Conservation (phyloP, 2,113 vertebrate genomes). For the Gymnobelideus leadbeateri region DNA sequence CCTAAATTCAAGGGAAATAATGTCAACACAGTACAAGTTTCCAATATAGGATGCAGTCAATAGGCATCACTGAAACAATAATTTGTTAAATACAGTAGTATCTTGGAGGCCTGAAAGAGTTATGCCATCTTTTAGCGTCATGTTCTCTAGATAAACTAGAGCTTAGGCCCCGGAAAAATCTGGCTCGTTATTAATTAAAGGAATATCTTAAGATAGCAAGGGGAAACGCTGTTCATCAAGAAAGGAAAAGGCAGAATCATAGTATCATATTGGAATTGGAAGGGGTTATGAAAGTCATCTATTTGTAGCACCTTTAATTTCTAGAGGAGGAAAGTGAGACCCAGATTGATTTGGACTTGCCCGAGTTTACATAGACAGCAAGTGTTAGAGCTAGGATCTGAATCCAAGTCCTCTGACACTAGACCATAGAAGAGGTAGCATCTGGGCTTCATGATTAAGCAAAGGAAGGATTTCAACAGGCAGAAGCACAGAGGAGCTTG, state of each 20-base stretch:
- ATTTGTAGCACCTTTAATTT: not conserved
- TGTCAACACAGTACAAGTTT: conserved; percentile 44
- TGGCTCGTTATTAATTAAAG: conserved; percentile 59
- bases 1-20: conserved; percentile 23
- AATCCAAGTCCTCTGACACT: not conserved
- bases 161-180: conserved; percentile 39
- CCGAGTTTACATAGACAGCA: not conserved
- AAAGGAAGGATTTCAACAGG: not conserved
- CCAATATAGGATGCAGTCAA: conserved; percentile 17
- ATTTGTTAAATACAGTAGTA: conserved; percentile 51
- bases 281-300: not conserved
- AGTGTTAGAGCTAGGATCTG: not conserved
- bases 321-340: not conserved
- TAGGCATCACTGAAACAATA: conserved; percentile 27
- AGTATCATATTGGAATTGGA: not conserved
- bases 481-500: not conserved
- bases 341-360: not conserved
- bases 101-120: conserved; percentile 38
- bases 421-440: not conserved
- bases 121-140: conserved; percentile 25
- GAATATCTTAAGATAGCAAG: conserved; percentile 8
- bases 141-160: conserved; percentile 22
- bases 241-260: conserved; percentile 13
- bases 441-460: not conserved
- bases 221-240: conserved; percentile 27